These are phyloP conservation scores for Molossus molossus DNA, from an alignment of 2,797 vertebrate genomes.

Conservation along the genomic window DNA sequence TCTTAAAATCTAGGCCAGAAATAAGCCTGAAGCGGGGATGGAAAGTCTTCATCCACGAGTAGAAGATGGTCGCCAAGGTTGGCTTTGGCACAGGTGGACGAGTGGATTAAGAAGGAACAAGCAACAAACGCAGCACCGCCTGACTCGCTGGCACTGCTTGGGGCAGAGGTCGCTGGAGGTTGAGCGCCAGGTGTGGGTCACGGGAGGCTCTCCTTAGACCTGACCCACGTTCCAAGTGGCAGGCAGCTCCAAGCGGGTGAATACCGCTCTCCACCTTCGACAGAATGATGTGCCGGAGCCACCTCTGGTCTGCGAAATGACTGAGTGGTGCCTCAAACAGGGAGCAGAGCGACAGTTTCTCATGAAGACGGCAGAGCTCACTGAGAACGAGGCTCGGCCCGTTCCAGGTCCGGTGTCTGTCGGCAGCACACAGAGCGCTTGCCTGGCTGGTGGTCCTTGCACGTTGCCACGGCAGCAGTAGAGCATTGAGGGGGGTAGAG, in stretches of 20 bases:
- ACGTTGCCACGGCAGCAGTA: slow-evolving; percentile 42
- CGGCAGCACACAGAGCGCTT: slow-evolving; percentile 64
- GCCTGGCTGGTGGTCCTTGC: slow-evolving; percentile 48
- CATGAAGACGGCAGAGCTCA: neutral
- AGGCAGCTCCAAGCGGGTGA: neutral
- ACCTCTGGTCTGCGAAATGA: neutral
- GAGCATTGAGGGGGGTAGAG: slow-evolving; percentile 69
- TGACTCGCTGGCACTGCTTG: neutral
- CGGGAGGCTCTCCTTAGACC: neutral
- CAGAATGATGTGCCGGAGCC: neutral
- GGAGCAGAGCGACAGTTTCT: neutral
- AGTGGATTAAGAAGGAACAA: slow-evolving; percentile 71
- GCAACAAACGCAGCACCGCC: slow-evolving; percentile 26
- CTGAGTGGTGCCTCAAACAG: neutral
- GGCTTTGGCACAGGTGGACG: neutral
- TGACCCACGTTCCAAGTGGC: neutral
- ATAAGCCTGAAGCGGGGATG: neutral
- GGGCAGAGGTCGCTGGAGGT: neutral
- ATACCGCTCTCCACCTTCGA: neutral
- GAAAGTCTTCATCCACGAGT: neutral
- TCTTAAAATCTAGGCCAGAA: slow-evolving; percentile 55
- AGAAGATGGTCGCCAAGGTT: slow-evolving; percentile 5
- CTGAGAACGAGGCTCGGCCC: neutral
- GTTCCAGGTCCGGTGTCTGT: slow-evolving; percentile 40
- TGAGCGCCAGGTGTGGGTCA: neutral